Evolutionary conservation across 2,888 invertebrate species (phyloP).

Genomic region (Troilus luridus): DNA sequence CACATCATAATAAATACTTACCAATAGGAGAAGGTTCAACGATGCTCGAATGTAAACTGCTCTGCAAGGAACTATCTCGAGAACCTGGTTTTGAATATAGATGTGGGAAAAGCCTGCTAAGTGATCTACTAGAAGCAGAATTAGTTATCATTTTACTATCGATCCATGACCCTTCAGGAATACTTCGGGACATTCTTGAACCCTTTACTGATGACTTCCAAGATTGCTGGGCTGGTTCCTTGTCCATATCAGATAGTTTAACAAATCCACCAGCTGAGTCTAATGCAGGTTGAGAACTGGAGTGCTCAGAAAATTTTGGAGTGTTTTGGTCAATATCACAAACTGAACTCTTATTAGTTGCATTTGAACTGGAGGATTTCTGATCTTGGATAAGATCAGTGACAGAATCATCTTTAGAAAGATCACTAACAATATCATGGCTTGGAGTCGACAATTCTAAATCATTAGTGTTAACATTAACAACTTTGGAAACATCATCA

Average conservation of each 20-base stretch:
- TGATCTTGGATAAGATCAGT: conserved; percentile 63
- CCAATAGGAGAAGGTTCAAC: conserved; percentile 70
- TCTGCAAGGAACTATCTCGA: conserved; percentile 65
- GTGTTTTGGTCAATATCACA: conserved; percentile 50
- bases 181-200: conserved; percentile 76
- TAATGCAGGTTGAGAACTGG: conserved; percentile 58
- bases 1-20: conserved; percentile 68
- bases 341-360: conserved; percentile 54
- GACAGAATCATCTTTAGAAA: conserved; percentile 65
- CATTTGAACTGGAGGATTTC: conserved; percentile 60
- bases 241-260: conserved; percentile 83
- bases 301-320: conserved; percentile 61
- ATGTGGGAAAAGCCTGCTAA: conserved; percentile 76
- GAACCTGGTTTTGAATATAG: conserved; percentile 64
- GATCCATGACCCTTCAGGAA: conserved; percentile 77
- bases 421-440: conserved; percentile 64
- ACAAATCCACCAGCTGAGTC: conserved; percentile 73
- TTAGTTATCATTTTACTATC: conserved; percentile 74
- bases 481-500: conserved; percentile 65
- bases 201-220: conserved; percentile 57
- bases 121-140: conserved; percentile 66
- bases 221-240: conserved; percentile 69
- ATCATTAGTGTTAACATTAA: conserved; percentile 65
- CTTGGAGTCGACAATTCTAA: conserved; percentile 65
- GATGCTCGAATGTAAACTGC: conserved; percentile 72